Base-by-base conservation (phyloP, 2,888 invertebrate genomes). In the Trachelus iudaicus region DNA sequence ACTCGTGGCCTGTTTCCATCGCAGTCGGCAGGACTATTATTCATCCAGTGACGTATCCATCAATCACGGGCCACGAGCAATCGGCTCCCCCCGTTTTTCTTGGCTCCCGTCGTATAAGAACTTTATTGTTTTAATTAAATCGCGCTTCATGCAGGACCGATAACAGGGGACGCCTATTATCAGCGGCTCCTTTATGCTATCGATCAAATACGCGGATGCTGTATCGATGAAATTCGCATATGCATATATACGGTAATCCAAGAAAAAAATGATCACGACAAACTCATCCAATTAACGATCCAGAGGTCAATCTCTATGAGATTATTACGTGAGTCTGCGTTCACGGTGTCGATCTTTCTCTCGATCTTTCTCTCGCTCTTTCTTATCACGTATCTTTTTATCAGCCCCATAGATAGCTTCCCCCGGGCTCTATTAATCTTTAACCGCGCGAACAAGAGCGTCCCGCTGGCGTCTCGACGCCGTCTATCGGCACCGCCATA, bases 121-220 rank as follows among this genome's bases (percentile, higher is more conserved):
- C 71, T 71, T 71, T 71, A 71, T 71, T 71, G 71, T 71, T 71
- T 71, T 71, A 71, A 71, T 71, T 71, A 71, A 71, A 71, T 15
- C 33, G 23, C 71, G 31, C 33, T 71, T 71, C 71, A 15, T 71
- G 33, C 71, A 23, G 56, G 56, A 23, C 23, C 56, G 56, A 56
- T 56, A 56, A 23, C 23, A 56, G 9, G 56, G 23, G 56, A 56
- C 56, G 56, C 56, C 23, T 56, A 23, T 56, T 56, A 56, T 56
- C 23, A 56, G 23, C 56, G 56, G 56, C 56, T 56, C 56, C 56
- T 56, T 56, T 23, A 56, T 56, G 23, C 23, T 9, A 56, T 56
- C 56, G 23, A 56, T 56, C 56, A 56, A 56, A 23, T 15, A 56
- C 15, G 0, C 23, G 56, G 23, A 56, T 9, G 23, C 56, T 1